Evolutionary conservation across 2,113 vertebrate species (phyloP), one percentile per base, ranked within the genome.

Genomic region (Gobiocypris rarus): DNA sequence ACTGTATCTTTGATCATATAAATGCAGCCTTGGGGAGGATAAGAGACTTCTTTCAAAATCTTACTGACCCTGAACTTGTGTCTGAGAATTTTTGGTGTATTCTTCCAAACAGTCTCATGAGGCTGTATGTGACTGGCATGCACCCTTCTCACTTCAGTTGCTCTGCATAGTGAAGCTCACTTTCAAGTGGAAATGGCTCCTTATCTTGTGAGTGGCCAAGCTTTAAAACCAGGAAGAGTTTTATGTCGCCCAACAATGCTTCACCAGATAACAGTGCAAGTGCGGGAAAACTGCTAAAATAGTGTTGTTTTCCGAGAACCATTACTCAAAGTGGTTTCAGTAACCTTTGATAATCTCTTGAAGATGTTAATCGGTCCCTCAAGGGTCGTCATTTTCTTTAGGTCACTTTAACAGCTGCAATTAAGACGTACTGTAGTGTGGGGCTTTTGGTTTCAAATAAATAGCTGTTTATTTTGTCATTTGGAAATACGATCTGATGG

Each of bases 221-320:
- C 31, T 24, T 84, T 17, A 61, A 31, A 88, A 45, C 11, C 69
- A 69, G 41, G 59, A 75, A 80, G 22, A 52, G 83, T 52, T 80
- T 43, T n/a, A 70, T 83, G 81, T 83, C 79, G 85, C 74, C 65
- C 85, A 84, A 86, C 75, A 87, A 83, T 82, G 54, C 45, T 87
- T 69, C 77, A 61, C 50, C 67, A 85, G 75, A 88, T 90, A 88
- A 82, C 75, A 81, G 84, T 83, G 76, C 80, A 75, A 84, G 87
- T 75, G 77, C 50, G 54, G 80, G 82, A 86, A 85, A 89, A 86
- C 82, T 56, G 83, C 89, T 83, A 81, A 82, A 89, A 77, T 86
- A 80, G 84, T 87, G 73, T 67, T 80, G 73, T 65, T 83, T 91
- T 90, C 88, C 83, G 81, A 89, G 88, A 90, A 90, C 87, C 77